Percentiles rank a stretch among this genome's conserved stretches.
Evolutionary conservation across 2,113 vertebrate genomes (phyloP).

Genomic region (Lycaon pictus): DNA sequence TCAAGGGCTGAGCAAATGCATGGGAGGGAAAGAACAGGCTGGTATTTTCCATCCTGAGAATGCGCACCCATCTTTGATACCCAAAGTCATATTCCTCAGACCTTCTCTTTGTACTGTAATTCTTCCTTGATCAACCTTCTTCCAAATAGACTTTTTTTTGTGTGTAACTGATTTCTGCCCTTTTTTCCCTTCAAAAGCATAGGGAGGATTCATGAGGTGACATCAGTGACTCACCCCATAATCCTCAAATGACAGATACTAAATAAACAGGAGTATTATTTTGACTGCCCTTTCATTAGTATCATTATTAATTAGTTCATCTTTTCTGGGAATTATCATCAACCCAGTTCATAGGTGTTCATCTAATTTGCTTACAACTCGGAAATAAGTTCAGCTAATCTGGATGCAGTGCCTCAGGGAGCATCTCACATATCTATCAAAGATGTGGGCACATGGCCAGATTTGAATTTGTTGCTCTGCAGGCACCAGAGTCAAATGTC

Average conservation of each 20-base stretch:
- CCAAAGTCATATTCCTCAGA: neutral
- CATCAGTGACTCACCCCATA: neutral
- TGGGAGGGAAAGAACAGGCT: neutral
- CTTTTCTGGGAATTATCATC: neutral
- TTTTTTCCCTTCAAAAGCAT: neutral
- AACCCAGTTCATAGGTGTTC: neutral
- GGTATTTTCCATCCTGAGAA: neutral
- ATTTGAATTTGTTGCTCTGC: neutral
- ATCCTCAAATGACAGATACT: constrained; percentile 21
- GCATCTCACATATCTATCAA: rapidly evolving
- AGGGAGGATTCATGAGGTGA: neutral
- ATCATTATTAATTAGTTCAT: constrained; percentile 31
- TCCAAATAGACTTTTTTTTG: neutral
- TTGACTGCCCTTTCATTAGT: neutral
- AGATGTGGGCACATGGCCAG: rapidly evolving
- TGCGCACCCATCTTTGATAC: neutral
- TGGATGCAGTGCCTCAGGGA: neutral
- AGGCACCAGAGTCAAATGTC: neutral
- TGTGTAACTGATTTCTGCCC: neutral
- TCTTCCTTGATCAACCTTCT: neutral
- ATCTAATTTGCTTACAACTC: neutral
- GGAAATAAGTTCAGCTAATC: neutral
- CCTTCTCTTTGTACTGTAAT: neutral
- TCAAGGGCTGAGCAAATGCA: neutral
- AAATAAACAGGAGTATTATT: neutral